phyloP scores from a whole-genome alignment of 1,140 invertebrate species.

The Dolichoris vasculosae region DNA sequence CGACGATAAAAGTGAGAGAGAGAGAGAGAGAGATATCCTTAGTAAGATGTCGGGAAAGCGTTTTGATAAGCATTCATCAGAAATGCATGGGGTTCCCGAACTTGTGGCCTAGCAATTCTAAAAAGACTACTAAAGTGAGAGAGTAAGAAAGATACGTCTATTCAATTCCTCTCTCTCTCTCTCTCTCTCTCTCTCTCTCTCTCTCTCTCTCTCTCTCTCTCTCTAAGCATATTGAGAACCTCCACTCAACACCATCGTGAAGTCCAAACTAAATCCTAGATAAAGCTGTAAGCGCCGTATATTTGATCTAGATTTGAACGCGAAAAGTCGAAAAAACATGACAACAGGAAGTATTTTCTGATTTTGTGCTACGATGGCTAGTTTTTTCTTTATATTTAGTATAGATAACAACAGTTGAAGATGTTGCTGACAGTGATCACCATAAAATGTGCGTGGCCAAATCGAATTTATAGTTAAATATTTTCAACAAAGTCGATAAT shows the following conservation, averaged over 20 bases:
- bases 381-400: slow-evolving; percentile 51
- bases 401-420: slow-evolving; percentile 42
- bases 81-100: slow-evolving; percentile 69
- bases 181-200: slow-evolving; percentile 52
- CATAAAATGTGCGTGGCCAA: background rate
- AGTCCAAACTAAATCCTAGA: slow-evolving; percentile 69
- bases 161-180: slow-evolving; percentile 51
- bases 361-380: slow-evolving; percentile 53
- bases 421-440: background rate
- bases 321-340: slow-evolving; percentile 14
- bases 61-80: slow-evolving; percentile 67
- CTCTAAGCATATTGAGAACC: slow-evolving; percentile 47
- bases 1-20: slow-evolving; percentile 44
- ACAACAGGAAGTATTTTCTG: slow-evolving; percentile 60
- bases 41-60: slow-evolving; percentile 34
- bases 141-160: background rate
- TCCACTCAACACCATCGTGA: slow-evolving; percentile 43
- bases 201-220: slow-evolving; percentile 35
- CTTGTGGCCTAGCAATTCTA: slow-evolving; percentile 32
- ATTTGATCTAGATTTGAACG: slow-evolving; percentile 63
- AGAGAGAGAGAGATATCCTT: slow-evolving; percentile 36
- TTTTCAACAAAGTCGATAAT: background rate
- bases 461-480: background rate
- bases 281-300: slow-evolving; percentile 61
- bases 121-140: slow-evolving; percentile 50